These are phyloP conservation scores for Calidris pugnax DNA, from an alignment of 2,113 vertebrate species.

Conservation along the genomic window DNA sequence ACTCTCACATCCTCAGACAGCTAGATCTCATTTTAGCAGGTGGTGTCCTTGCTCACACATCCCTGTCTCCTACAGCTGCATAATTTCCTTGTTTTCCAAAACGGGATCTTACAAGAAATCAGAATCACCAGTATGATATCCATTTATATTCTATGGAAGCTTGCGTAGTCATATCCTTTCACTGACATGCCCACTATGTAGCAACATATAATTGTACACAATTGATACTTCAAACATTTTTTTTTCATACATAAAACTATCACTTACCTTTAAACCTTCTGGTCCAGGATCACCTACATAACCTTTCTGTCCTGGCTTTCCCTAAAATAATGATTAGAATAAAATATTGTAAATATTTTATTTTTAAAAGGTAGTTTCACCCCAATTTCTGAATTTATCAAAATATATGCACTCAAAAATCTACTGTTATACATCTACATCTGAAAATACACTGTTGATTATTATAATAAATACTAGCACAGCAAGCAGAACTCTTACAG, in stretches of 20 bases:
- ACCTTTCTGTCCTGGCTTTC: slow-evolving; percentile 89
- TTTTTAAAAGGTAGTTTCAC: background rate
- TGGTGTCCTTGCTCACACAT: background rate
- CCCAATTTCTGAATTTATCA: background rate
- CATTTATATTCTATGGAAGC: background rate
- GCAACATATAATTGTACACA: background rate
- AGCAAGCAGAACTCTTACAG: background rate
- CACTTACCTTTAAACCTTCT: slow-evolving; percentile 85
- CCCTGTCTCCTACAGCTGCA: background rate
- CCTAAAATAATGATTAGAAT: slow-evolving; percentile 73
- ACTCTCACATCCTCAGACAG: background rate
- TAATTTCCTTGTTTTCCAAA: background rate
- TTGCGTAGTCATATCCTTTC: background rate
- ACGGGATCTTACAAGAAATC: background rate
- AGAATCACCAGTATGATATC: background rate
- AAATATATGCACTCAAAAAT: background rate
- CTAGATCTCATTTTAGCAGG: background rate
- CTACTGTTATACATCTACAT: background rate
- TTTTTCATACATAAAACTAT: background rate
- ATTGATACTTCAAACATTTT: background rate
- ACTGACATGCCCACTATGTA: background rate
- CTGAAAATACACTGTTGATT: background rate
- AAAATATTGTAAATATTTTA: background rate
- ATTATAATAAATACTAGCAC: background rate
- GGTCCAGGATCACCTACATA: slow-evolving; percentile 84